Conservation (phyloP, 2,888 invertebrate species). For the Chamaedrilus cognettii region DNA sequence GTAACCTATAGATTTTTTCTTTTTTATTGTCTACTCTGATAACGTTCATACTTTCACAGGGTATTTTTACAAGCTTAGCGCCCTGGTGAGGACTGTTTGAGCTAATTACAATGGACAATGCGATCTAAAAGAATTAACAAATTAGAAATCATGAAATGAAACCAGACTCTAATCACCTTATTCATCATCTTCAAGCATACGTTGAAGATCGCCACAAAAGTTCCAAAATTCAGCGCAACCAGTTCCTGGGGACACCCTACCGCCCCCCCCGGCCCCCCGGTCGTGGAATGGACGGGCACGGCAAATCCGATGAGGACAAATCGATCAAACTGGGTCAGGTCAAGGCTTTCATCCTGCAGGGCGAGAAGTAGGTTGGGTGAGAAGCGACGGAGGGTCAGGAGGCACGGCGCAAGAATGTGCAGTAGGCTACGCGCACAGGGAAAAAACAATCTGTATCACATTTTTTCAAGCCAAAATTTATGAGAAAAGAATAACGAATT, state of each 20-base stretch:
- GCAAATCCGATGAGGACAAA: constrained; percentile 12
- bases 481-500: not conserved
- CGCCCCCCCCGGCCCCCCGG: constrained; percentile 52
- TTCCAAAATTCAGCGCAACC: constrained; percentile 56
- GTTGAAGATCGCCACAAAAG: constrained; percentile 55
- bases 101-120: no score
- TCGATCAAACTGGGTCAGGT: constrained; percentile 10
- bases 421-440: constrained; percentile 47
- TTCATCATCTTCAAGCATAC: constrained; percentile 51
- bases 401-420: constrained; percentile 47
- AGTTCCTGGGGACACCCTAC: constrained; percentile 57
- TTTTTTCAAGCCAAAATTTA: not conserved
- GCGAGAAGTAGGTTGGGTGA: constrained; percentile 58
- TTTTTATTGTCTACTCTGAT: no score
- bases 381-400: constrained; percentile 52
- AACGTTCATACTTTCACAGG: no score
- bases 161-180: constrained; percentile 41
- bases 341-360: constrained; percentile 45
- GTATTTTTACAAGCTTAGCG: no score
- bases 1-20: no score
- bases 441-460: constrained; percentile 1
- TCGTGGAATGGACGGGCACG: constrained; percentile 3
- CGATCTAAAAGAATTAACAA: no score
- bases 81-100: no score
- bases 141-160: not conserved